A percentile compares a stretch with the other conserved stretches of the same genome.
Conservation (phyloP, 35 echinoderm and acorn worm genomes). For the Ophioderma brevispina region DNA sequence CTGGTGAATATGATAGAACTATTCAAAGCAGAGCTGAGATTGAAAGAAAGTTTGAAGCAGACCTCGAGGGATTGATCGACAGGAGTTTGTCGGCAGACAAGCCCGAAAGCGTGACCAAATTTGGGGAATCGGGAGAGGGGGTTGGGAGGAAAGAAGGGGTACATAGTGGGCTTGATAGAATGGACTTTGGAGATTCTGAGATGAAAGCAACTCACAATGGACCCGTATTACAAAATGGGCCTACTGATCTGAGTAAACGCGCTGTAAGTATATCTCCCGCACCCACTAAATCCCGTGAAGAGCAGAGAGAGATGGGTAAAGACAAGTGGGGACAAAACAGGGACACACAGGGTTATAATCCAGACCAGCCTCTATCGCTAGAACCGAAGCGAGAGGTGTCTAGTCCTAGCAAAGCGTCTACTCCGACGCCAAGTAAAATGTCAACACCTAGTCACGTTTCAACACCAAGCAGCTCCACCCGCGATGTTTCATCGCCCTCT, state of each 20-base stretch:
- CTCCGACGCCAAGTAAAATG: background rate
- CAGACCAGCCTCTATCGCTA: background rate
- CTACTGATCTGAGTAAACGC: background rate
- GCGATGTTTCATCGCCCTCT: background rate
- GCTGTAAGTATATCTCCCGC: background rate
- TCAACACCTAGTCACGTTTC: background rate
- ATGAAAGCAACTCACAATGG: background rate
- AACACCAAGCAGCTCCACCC: background rate
- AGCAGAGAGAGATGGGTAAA: background rate
- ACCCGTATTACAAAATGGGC: background rate
- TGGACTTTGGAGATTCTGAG: background rate
- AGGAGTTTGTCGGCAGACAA: slow-evolving; percentile 2
- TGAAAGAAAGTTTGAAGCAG: slow-evolving; percentile 29
- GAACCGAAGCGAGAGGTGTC: background rate
- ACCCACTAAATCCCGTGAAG: too few relatives aligned
- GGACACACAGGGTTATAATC: slow-evolving; percentile 12
- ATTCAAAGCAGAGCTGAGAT: slow-evolving; percentile 33
- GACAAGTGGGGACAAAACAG: slow-evolving; percentile 4
- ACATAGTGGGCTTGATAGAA: slow-evolving; percentile 12
- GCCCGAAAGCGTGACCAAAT: slow-evolving; percentile 7
- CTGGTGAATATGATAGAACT: slow-evolving; percentile 14
- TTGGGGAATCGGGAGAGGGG: background rate
- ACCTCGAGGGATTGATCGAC: background rate
- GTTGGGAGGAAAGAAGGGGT: background rate
- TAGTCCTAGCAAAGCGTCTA: background rate